Evolutionary conservation across 1,140 invertebrate species (phyloP).

Genomic region (Microplitis mediator): DNA sequence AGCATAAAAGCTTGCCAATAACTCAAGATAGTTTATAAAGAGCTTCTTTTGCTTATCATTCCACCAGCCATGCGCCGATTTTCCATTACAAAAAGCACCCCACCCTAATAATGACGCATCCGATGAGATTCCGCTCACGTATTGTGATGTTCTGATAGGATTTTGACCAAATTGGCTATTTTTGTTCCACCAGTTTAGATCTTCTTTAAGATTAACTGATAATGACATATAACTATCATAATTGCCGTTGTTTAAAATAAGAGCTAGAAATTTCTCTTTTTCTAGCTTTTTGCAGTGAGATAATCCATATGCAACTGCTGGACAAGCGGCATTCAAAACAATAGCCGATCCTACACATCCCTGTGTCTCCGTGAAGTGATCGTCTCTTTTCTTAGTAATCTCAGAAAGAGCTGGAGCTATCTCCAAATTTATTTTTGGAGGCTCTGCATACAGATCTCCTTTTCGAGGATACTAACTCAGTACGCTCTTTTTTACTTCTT

Average conservation of each 20-base stretch:
- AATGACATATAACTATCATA: background rate
- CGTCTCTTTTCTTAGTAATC: conserved; percentile 23
- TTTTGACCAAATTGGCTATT: background rate
- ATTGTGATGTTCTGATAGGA: conserved; percentile 8
- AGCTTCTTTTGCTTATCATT: conserved; percentile 19
- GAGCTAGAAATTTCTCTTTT: background rate
- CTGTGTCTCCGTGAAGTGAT: conserved; percentile 26
- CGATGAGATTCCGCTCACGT: conserved; percentile 37
- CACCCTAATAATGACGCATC: conserved; percentile 42
- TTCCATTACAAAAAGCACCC: conserved; percentile 31
- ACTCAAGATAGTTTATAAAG: conserved; percentile 38
- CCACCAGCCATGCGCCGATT: conserved; percentile 37
- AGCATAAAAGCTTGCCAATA: conserved; percentile 16
- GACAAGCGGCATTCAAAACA: background rate
- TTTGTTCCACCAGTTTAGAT: background rate
- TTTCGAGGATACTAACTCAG: no score
- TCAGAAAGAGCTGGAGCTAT: no score
- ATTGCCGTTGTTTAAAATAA: background rate
- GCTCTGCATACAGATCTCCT: no score
- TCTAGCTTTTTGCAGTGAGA: conserved; percentile 3
- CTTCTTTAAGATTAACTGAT: background rate
- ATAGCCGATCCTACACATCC: conserved; percentile 27
- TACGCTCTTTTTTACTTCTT: no score
- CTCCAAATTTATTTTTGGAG: no score
- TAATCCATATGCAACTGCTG: background rate